A percentile compares a stretch with the other conserved stretches of the same genome.
Evolutionary conservation across 2,113 vertebrate species (phyloP).

Genomic region (Psammodynastes pulverulentus): DNA sequence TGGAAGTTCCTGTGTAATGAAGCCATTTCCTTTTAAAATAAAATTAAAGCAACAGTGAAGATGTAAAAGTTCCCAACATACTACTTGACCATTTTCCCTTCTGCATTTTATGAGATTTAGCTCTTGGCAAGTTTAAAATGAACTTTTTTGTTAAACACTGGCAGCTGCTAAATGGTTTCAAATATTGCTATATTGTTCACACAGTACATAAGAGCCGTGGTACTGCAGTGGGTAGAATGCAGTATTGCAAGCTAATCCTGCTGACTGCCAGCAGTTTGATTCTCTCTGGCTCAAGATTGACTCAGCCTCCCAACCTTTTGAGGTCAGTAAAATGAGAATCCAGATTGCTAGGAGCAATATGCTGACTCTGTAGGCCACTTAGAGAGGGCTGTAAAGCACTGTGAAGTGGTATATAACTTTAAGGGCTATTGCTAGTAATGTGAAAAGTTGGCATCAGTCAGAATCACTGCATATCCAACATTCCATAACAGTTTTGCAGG

Average conservation of each 20-base stretch:
- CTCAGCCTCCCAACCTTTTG: not conserved
- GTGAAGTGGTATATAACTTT: not conserved
- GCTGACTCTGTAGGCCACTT: not conserved
- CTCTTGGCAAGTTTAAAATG: conserved; percentile 45
- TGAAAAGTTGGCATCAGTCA: conserved; percentile 15
- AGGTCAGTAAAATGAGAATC: not conserved
- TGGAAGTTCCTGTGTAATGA: conserved; percentile 43
- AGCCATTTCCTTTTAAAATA: conserved; percentile 49
- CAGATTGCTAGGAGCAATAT: not conserved
- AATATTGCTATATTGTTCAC: not conserved
- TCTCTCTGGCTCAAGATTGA: not conserved
- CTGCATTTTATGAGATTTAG: conserved; percentile 48
- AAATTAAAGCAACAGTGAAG: conserved; percentile 44
- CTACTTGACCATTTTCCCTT: conserved; percentile 43
- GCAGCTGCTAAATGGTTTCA: conserved; percentile 39
- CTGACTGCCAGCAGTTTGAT: not conserved
- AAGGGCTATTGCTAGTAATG: conserved; percentile 19
- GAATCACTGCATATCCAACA: not conserved
- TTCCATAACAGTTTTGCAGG: not conserved
- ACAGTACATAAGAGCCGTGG: not conserved
- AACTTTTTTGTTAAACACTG: conserved; percentile 32
- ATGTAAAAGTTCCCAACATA: conserved; percentile 39
- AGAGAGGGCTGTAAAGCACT: not conserved
- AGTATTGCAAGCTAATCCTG: not conserved
- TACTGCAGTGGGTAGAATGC: not conserved